These are phyloP conservation scores for Thymelicus lineola DNA, from an alignment of 2,888 invertebrate genomes.

Conservation along the genomic window DNA sequence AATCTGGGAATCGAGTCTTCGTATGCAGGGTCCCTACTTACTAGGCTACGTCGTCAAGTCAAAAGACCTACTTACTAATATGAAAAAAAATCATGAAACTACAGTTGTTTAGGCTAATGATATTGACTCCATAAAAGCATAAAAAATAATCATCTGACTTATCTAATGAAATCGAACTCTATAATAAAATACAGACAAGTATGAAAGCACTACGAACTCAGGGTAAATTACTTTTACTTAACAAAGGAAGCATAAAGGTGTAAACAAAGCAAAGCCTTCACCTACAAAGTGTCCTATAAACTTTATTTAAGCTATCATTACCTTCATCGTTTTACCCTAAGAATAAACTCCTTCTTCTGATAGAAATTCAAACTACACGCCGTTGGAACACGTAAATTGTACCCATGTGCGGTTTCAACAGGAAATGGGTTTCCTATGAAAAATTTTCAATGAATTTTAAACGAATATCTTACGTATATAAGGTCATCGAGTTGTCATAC, in stretches of 20 bases:
- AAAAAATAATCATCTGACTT: no score
- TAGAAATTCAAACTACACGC: conserved; percentile 47
- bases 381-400: conserved; percentile 26
- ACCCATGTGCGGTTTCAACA: conserved; percentile 33
- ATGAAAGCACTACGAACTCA: background rate
- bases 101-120: no score
- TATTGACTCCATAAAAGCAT: no score
- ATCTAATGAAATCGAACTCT: background rate
- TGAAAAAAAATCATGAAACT: no score
- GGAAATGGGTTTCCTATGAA: conserved; percentile 37
- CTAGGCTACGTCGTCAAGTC: no score
- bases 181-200: background rate
- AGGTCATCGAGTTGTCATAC: conserved; percentile 15
- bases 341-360: conserved; percentile 52
- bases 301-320: conserved; percentile 46
- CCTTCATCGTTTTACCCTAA: conserved; percentile 59
- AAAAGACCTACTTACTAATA: no score
- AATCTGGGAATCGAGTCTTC: no score
- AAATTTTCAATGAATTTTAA: conserved; percentile 44
- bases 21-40: no score
- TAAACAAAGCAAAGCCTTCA: conserved; percentile 58
- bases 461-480: conserved; percentile 33
- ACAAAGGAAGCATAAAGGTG: conserved; percentile 53
- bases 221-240: background rate
- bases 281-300: conserved; percentile 47